A percentile compares a stretch with the other conserved stretches of the same genome.
These are phyloP conservation scores for Sclerurus mexicanus DNA, from an alignment of 2,113 vertebrate genomes.

Conservation along the genomic window DNA sequence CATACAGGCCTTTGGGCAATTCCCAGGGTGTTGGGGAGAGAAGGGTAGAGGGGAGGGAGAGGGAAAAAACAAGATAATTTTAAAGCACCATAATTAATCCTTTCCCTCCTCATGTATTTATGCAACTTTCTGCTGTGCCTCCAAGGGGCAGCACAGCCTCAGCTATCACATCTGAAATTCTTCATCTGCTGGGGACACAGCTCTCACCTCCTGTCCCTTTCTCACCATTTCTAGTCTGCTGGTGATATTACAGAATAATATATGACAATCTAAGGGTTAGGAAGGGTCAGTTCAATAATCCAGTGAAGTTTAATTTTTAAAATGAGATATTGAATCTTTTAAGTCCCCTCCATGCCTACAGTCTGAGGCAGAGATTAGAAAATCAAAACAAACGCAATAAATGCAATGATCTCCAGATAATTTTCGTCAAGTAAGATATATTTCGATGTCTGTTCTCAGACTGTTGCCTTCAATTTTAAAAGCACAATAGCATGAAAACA, in stretches of 20 bases:
- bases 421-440: background rate
- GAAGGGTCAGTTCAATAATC: background rate
- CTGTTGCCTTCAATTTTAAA: conserved; percentile 29
- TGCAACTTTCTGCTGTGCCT: conserved; percentile 8
- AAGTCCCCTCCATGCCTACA: background rate
- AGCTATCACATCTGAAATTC: background rate
- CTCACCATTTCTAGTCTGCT: background rate
- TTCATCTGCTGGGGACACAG: background rate
- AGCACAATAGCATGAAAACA: background rate
- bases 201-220: background rate
- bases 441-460: background rate
- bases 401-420: conserved; percentile 29
- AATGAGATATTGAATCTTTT: conserved; percentile 11
- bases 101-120: background rate
- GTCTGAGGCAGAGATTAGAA: background rate
- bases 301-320: conserved; percentile 16
- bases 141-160: conserved; percentile 20
- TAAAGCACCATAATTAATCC: background rate
- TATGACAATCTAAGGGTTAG: background rate
- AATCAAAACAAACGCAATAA: conserved; percentile 54
- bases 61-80: background rate
- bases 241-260: background rate
- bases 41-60: background rate
- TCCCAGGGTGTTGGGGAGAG: background rate
- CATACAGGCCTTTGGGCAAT: background rate